phyloP scores from a whole-genome alignment of 2,797 vertebrate genomes.

The Sebastes glaucus region DNA sequence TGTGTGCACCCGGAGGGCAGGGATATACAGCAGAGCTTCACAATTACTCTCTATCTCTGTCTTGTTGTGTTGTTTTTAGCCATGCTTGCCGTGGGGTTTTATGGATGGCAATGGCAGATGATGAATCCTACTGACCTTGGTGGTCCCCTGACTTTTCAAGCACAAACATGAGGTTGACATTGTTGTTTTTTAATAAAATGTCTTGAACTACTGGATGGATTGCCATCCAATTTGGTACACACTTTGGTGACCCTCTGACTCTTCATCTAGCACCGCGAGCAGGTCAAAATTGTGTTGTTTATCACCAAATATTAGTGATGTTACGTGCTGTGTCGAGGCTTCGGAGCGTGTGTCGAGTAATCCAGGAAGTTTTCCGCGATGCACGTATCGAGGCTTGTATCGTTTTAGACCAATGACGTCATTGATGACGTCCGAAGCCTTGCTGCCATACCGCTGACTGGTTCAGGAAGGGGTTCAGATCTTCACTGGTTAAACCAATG shows the following conservation, averaged over 20 bases:
- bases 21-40: not conserved
- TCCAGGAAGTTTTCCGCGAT: no score
- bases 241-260: not conserved
- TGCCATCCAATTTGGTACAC: not conserved
- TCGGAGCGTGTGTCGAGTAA: no score
- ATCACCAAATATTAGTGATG: not conserved
- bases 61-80: not conserved
- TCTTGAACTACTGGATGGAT: not conserved
- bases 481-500: no score
- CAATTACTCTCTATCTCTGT: not conserved
- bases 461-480: no score
- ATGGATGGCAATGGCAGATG: not conserved
- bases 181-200: not conserved
- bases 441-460: no score
- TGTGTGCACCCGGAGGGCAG: not conserved
- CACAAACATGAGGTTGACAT: not conserved
- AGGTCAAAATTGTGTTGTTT: not conserved
- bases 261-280: not conserved
- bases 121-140: not conserved
- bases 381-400: no score
- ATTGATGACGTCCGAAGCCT: no score
- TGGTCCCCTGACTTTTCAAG: not conserved
- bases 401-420: no score
- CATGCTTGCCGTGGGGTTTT: not conserved
- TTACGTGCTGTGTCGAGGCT: no score